Evolutionary conservation across 2,888 invertebrate genomes (phyloP).

Genomic region (Digitonthophagus gazella): DNA sequence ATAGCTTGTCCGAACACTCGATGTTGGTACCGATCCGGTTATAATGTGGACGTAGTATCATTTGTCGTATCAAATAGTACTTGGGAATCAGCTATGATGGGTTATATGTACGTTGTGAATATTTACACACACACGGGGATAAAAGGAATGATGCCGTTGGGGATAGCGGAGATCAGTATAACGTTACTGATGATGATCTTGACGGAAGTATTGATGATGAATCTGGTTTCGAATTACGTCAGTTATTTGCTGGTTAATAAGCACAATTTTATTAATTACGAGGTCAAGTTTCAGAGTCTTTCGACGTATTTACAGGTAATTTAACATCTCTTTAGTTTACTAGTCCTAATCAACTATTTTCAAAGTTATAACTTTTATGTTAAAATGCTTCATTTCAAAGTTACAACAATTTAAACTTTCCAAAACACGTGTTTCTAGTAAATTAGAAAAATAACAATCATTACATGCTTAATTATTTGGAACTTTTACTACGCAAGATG

Average conservation of each 20-base stretch:
- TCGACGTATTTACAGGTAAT: constrained; percentile 28
- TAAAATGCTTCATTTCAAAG: no score
- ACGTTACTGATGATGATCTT: constrained; percentile 21
- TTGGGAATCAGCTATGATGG: constrained; percentile 23
- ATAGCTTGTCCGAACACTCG: constrained; percentile 20
- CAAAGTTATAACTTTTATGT: no score
- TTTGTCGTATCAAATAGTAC: constrained; percentile 8
- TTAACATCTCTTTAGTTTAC: neutral
- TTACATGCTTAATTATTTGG: no score
- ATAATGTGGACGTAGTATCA: neutral
- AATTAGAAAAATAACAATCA: no score
- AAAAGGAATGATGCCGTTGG: constrained; percentile 20
- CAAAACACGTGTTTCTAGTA: no score
- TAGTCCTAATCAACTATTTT: no score
- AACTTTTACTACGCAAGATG: no score
- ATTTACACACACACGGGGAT: constrained; percentile 25
- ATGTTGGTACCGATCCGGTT: constrained; percentile 16
- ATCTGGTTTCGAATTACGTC: constrained; percentile 26
- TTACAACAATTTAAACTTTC: no score
- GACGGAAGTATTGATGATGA: constrained; percentile 18
- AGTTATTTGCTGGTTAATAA: constrained; percentile 26
- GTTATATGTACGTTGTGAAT: constrained; percentile 28
- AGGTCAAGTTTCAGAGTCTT: constrained; percentile 29
- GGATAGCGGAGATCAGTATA: constrained; percentile 17
- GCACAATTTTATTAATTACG: constrained; percentile 27